phyloP scores from a whole-genome alignment of 2,888 invertebrate species.

The Rotaria socialis region DNA sequence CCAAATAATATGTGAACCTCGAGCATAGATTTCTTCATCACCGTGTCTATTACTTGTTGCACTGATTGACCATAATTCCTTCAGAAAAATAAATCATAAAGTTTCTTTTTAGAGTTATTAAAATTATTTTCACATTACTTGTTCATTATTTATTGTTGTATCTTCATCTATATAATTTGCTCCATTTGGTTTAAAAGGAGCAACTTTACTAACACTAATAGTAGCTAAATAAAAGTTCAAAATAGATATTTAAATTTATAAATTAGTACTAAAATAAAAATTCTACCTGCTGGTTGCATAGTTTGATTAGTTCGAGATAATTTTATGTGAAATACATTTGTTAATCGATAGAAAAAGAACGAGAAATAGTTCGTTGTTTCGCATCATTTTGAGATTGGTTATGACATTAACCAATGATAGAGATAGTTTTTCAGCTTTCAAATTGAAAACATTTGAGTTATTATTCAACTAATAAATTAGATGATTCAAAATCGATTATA shows the following conservation, averaged over 20 bases:
- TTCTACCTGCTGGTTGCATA: background rate
- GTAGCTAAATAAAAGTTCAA: background rate
- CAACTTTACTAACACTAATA: conserved; percentile 5
- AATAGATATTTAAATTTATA: background rate
- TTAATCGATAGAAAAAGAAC: background rate
- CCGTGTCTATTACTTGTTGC: conserved; percentile 27
- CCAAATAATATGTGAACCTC: conserved; percentile 18
- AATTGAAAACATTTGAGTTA: too few relatives aligned
- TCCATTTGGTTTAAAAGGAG: conserved; percentile 24
- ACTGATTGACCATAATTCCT: conserved; percentile 29
- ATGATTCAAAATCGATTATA: too few relatives aligned
- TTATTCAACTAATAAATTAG: too few relatives aligned
- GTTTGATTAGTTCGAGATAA: background rate
- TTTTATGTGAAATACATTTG: background rate
- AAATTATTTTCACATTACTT: background rate
- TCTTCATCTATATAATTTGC: conserved; percentile 35
- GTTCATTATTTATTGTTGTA: background rate
- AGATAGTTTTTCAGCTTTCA: background rate
- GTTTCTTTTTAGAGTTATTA: background rate
- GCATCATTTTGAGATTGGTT: conserved; percentile 16
- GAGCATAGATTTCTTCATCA: conserved; percentile 32
- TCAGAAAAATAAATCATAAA: background rate
- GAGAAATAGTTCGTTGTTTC: background rate
- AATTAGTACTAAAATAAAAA: background rate
- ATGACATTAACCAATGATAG: background rate